Conservation (phyloP, 2,888 invertebrate species). For the Parnassius mnemosyne region DNA sequence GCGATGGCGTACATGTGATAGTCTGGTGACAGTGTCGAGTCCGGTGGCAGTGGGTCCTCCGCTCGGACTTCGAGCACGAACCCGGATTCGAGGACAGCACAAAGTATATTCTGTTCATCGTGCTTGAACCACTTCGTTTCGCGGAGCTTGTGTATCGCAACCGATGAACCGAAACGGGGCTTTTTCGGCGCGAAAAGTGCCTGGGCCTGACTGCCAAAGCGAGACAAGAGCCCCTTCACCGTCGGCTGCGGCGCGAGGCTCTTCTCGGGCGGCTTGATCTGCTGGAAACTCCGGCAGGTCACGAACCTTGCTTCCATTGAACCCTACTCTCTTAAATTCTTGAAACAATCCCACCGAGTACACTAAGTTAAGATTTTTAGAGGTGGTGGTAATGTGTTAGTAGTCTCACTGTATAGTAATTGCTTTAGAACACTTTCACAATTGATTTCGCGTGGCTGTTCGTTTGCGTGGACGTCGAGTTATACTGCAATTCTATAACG, state of each 20-base stretch:
- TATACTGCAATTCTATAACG: constrained; percentile 60
- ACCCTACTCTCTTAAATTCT: constrained; percentile 64
- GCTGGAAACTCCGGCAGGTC: constrained; percentile 78
- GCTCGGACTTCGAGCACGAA: constrained; percentile 85
- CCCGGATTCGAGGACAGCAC: constrained; percentile 86
- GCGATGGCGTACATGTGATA: constrained; percentile 84
- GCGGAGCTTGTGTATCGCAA: constrained; percentile 85
- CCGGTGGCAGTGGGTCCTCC: constrained; percentile 70
- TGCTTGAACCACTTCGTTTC: constrained; percentile 88
- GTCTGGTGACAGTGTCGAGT: constrained; percentile 72
- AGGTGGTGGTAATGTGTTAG: constrained; percentile 42
- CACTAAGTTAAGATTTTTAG: constrained; percentile 49
- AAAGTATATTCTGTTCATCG: constrained; percentile 85
- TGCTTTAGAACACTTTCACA: constrained; percentile 76
- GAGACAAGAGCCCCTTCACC: constrained; percentile 76
- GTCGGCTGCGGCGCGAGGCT: constrained; percentile 73
- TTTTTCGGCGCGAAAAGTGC: constrained; percentile 77
- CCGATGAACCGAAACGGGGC: constrained; percentile 82
- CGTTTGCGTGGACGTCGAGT: constrained; percentile 47
- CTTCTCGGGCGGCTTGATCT: constrained; percentile 79
- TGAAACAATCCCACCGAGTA: constrained; percentile 60
- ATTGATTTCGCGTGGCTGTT: constrained; percentile 66
- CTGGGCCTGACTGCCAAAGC: constrained; percentile 78
- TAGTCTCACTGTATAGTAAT: constrained; percentile 71
- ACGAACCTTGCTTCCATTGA: constrained; percentile 82